phyloP scores from a whole-genome alignment of 2,888 invertebrate species.

The Xylocampa areola region DNA sequence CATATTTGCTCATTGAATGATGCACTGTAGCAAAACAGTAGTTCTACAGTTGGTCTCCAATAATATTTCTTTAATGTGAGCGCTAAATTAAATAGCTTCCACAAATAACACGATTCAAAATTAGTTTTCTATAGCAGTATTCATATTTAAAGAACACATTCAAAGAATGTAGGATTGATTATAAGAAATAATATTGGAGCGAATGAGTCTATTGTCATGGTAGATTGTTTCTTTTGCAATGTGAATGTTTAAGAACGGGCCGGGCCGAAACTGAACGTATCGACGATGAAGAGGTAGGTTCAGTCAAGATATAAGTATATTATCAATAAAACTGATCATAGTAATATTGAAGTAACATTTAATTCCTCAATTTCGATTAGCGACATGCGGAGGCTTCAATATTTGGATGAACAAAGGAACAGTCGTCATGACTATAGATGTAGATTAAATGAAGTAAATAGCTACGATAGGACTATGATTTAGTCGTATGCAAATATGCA shows the following conservation, averaged over 20 bases:
- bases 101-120: slow-evolving; percentile 3
- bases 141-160: slow-evolving; percentile 4
- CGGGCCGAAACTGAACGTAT: slow-evolving; percentile 83
- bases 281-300: slow-evolving; percentile 88
- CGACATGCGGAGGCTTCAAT: slow-evolving; percentile 83
- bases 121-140: not conserved
- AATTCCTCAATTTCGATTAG: slow-evolving; percentile 86
- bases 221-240: slow-evolving; percentile 89
- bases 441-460: slow-evolving; percentile 73
- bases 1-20: slow-evolving; percentile 56
- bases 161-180: slow-evolving; percentile 36
- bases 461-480: slow-evolving; percentile 70
- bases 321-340: slow-evolving; percentile 63
- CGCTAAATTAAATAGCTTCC: not conserved
- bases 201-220: slow-evolving; percentile 88
- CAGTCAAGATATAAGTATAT: slow-evolving; percentile 74
- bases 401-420: slow-evolving; percentile 80
- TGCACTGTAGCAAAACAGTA: slow-evolving; percentile 63
- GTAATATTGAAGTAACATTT: slow-evolving; percentile 60
- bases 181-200: slow-evolving; percentile 87
- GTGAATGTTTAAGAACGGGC: slow-evolving; percentile 84
- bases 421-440: slow-evolving; percentile 88
- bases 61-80: slow-evolving; percentile 77
- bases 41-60: slow-evolving; percentile 76
- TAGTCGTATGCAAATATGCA: slow-evolving; percentile 84